A percentile compares a stretch with the other conserved stretches of the same genome.
Conservation (phyloP, 2,113 vertebrate genomes). For the Petrocephalus microphthalmus region DNA sequence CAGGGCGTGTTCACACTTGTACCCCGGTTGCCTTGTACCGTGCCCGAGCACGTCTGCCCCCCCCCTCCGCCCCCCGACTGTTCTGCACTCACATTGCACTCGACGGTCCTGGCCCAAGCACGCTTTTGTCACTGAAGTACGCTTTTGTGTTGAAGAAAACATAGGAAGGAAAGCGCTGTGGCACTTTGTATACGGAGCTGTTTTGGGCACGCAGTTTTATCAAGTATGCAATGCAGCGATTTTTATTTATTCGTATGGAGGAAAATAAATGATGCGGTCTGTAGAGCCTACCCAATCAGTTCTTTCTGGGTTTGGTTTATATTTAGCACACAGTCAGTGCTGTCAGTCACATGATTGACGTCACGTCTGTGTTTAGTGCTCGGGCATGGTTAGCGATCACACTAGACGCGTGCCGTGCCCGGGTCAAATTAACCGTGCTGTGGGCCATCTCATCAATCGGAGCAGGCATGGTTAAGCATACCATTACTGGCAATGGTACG, state of each 20-base stretch:
- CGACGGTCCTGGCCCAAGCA: not conserved
- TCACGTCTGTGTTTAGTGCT: not conserved
- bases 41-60: not conserved
- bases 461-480: too few relatives aligned
- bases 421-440: not conserved
- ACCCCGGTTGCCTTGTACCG: not conserved
- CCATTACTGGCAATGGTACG: too few relatives aligned
- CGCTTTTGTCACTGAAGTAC: not conserved
- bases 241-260: not conserved
- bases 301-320: not conserved
- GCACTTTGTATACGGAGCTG: not conserved
- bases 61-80: not conserved
- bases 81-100: not conserved
- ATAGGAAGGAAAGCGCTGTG: not conserved
- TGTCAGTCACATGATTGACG: not conserved
- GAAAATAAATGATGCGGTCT: not conserved
- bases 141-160: not conserved
- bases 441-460: not conserved
- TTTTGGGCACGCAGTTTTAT: not conserved
- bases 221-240: not conserved
- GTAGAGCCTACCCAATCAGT: not conserved
- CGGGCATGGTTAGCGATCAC: not conserved
- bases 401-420: not conserved
- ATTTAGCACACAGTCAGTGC: too few relatives aligned
- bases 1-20: not conserved